Percentiles rank a stretch among this genome's conserved stretches.
Conservation (phyloP, 2,888 invertebrate species). For the Leptinotarsa haldemani region DNA sequence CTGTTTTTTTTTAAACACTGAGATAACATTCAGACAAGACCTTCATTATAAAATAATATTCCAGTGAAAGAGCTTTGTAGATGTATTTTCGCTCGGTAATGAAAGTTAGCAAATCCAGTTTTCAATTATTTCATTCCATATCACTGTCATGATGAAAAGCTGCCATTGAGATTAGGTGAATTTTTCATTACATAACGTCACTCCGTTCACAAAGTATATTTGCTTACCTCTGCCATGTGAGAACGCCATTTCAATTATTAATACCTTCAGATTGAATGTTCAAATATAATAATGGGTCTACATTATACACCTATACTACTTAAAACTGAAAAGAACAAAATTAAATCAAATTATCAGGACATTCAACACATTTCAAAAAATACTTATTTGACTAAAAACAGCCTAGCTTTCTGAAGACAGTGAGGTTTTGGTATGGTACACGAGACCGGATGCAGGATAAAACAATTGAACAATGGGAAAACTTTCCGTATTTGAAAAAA, state of each 20-base stretch:
- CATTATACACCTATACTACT: too few relatives aligned
- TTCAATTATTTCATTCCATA: not conserved
- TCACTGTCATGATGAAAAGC: not conserved
- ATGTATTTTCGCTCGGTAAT: conserved; percentile 28
- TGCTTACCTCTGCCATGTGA: not conserved
- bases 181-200: not conserved
- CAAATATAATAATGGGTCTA: too few relatives aligned
- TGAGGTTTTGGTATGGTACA: too few relatives aligned
- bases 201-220: not conserved
- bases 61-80: conserved; percentile 29
- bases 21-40: conserved; percentile 20
- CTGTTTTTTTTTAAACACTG: not conserved
- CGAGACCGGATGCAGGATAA: too few relatives aligned
- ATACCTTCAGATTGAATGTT: not conserved
- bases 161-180: not conserved
- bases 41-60: conserved; percentile 35
- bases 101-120: conserved; percentile 22
- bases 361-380: too few relatives aligned
- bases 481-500: too few relatives aligned
- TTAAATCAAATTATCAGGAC: too few relatives aligned
- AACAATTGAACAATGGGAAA: too few relatives aligned
- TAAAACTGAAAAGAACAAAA: too few relatives aligned
- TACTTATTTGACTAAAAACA: too few relatives aligned
- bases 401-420: too few relatives aligned
- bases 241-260: not conserved